Evolutionary conservation across 2,797 vertebrate genomes (phyloP).

Genomic region (Parotocinclus haroldoi): DNA sequence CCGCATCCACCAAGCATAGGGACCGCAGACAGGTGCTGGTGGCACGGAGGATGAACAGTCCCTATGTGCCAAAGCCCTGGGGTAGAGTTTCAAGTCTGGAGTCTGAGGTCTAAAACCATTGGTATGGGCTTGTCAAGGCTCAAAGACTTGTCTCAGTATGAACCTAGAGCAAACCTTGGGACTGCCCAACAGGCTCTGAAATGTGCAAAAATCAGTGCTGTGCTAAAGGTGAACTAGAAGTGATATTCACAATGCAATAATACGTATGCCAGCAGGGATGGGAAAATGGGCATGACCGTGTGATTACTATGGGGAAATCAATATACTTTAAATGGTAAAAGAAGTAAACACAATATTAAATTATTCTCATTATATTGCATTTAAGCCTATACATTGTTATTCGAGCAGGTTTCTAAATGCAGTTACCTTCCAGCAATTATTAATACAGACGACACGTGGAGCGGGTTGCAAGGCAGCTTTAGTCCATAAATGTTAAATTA

Average conservation of each 20-base stretch:
- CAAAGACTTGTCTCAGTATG: constrained; percentile 20
- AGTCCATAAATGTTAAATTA: no score
- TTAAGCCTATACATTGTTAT: constrained; percentile 68
- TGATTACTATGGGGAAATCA: constrained; percentile 61
- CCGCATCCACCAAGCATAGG: constrained; percentile 45
- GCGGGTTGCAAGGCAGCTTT: constrained; percentile 61
- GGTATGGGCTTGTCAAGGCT: constrained; percentile 31
- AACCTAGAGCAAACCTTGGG: constrained; percentile 16
- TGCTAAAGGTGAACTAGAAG: constrained; percentile 65
- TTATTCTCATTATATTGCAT: constrained; percentile 67
- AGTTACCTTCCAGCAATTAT: constrained; percentile 48
- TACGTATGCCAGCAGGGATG: constrained; percentile 51
- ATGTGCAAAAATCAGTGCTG: constrained; percentile 55
- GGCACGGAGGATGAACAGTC: constrained; percentile 70
- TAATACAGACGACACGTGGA: constrained; percentile 37
- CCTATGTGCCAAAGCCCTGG: constrained; percentile 81
- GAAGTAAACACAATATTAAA: constrained; percentile 55
- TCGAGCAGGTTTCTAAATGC: constrained; percentile 66
- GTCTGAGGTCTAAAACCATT: constrained; percentile 86
- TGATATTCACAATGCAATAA: constrained; percentile 71
- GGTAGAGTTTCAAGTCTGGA: constrained; percentile 88
- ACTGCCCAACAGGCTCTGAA: constrained; percentile 9
- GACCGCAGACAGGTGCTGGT: constrained; percentile 71
- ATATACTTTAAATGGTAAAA: constrained; percentile 51
- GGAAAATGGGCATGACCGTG: constrained; percentile 47